Evolutionary conservation across 2,888 invertebrate species (phyloP).

Genomic region (Tetramorium bicarinatum): DNA sequence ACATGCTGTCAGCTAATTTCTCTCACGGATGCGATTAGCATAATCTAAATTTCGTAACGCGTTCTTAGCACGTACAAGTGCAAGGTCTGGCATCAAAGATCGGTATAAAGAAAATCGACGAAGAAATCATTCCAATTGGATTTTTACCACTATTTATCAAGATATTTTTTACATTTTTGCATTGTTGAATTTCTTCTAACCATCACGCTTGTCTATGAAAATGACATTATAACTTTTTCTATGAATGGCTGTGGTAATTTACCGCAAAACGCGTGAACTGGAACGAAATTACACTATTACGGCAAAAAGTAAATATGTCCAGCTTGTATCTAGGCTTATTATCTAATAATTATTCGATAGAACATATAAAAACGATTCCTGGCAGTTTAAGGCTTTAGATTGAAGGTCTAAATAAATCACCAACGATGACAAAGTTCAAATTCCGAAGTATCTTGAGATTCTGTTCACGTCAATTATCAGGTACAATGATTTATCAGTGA

Average conservation of each 20-base stretch:
- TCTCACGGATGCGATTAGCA: neutral
- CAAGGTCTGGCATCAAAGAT: neutral
- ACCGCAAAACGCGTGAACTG: neutral
- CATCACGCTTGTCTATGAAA: neutral
- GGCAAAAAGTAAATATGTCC: neutral
- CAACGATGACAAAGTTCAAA: conserved; percentile 22
- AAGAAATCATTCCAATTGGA: neutral
- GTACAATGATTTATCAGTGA: conserved; percentile 53
- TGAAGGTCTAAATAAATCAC: neutral
- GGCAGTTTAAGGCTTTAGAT: neutral
- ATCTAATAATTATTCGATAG: neutral
- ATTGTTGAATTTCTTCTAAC: neutral
- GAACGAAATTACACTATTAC: neutral
- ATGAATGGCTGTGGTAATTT: neutral
- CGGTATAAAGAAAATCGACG: neutral
- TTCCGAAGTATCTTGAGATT: conserved; percentile 4
- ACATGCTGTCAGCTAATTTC: neutral
- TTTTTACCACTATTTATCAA: neutral
- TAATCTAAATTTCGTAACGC: neutral
- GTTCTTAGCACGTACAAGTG: neutral
- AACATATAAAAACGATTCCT: neutral
- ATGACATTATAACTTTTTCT: neutral
- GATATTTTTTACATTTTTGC: neutral
- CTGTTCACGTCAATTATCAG: conserved; percentile 42
- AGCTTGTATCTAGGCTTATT: neutral